Percentiles rank a stretch among this genome's conserved stretches.
These are phyloP conservation scores for Eupithecia subfuscata DNA, from an alignment of 2,888 invertebrate species.

Conservation along the genomic window DNA sequence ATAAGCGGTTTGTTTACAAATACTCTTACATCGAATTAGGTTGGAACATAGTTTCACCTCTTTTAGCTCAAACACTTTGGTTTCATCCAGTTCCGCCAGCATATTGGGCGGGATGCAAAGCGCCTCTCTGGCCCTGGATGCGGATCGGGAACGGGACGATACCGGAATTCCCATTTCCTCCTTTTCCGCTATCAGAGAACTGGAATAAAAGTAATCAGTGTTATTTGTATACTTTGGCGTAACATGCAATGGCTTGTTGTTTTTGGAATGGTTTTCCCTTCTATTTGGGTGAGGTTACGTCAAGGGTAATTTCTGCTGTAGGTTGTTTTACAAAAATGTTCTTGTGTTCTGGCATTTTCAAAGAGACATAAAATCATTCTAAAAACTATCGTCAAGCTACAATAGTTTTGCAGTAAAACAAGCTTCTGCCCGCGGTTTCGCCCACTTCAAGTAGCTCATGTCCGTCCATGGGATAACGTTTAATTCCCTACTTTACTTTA, in stretches of 20 bases:
- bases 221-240: conserved; percentile 39
- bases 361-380: too few species aligned
- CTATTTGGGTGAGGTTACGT: background rate
- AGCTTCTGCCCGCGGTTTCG: too few species aligned
- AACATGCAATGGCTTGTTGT: conserved; percentile 25
- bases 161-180: conserved; percentile 60
- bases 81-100: conserved; percentile 83
- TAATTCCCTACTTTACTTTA: too few species aligned
- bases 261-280: conserved; percentile 4
- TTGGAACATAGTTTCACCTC: conserved; percentile 72
- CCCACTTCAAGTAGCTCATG: too few species aligned
- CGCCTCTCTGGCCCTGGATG: conserved; percentile 71
- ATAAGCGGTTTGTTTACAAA: too few species aligned
- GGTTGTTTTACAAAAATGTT: background rate
- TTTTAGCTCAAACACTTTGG: conserved; percentile 85
- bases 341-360: background rate
- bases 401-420: too few species aligned
- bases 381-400: too few species aligned
- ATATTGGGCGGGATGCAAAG: conserved; percentile 76
- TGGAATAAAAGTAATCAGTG: conserved; percentile 51
- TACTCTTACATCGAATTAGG: too few species aligned
- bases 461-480: too few species aligned
- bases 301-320: background rate
- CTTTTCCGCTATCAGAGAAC: conserved; percentile 64
- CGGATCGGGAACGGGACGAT: conserved; percentile 67